Evolutionary conservation across 2,797 vertebrate genomes (phyloP), one percentile per base, ranked within the genome.

Genomic region (Acropternis orthonyx): DNA sequence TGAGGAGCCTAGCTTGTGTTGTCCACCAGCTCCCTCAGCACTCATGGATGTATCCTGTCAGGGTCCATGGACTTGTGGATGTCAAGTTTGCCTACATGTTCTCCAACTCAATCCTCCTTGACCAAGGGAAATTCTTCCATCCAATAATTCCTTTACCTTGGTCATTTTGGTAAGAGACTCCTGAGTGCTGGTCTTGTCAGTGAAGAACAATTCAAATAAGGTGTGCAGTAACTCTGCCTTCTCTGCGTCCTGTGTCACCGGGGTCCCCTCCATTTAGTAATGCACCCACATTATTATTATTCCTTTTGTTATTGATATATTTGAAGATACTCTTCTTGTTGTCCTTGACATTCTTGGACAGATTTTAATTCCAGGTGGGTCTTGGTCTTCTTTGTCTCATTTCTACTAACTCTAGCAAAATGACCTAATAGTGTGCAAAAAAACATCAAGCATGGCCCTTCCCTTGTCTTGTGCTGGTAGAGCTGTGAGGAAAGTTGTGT

Each of bases 391-490:
- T 20, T 39, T 73, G 4, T 34, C 30, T 81, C 30, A 9, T 46
- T 67, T 74, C 34, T 74, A 26, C 7, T 18, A 23, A 41, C 21
- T 36, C 56, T 52, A 34, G 34, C 34, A 28, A 87, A 63, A 27
- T 24, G 2, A 23, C 8, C 3, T 23, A 2, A 10, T 3, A 6
- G 1, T 11, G 8, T 5, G 2, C 26, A 23, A 65, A 78, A 39
- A 37, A 43, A 0, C 4, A 21, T 9, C 1, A 10, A 44, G 37
- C 3, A 0, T 7, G 26, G 15, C 30, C 21, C 10, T 32, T 2
- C 1, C 72, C 22, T 56, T 23, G 20, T 6, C 23, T 14, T 22
- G 21, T 6, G 14, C 68, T n/a, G 7, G 6, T 7, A 26, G 23
- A 24, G 9, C 36, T 58, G 19, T 30, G 2, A 1, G 39, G 17